A percentile compares a stretch with the other conserved stretches of the same genome.
These are phyloP conservation scores for Nephotettix cincticeps DNA, from an alignment of 1,140 invertebrate species.

Conservation along the genomic window DNA sequence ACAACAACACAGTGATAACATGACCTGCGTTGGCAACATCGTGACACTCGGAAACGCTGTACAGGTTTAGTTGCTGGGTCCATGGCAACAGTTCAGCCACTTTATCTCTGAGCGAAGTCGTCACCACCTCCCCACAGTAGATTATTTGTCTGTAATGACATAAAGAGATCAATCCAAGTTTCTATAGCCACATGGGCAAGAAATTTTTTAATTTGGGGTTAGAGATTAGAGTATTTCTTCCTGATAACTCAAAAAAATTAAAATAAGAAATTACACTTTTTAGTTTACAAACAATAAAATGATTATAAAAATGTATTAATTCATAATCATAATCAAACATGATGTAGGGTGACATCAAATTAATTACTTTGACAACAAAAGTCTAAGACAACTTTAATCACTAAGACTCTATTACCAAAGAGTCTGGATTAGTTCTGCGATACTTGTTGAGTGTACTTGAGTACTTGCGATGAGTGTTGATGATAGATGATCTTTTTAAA, in stretches of 20 bases:
- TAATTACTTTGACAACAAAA: no score
- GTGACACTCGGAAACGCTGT: slow-evolving; percentile 42
- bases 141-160: slow-evolving; percentile 39
- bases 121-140: slow-evolving; percentile 42
- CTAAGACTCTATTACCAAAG: no score
- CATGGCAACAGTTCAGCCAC: slow-evolving; percentile 35
- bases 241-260: not conserved
- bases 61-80: slow-evolving; percentile 41
- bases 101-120: slow-evolving; percentile 37
- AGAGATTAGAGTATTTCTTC: not conserved
- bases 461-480: no score
- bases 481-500: no score
- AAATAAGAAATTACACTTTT: not conserved
- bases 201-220: not conserved
- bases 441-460: no score
- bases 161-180: no score
- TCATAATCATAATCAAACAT: not conserved
- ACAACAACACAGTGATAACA: no score
- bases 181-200: no score
- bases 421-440: no score
- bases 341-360: no score
- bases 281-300: not conserved
- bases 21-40: slow-evolving; percentile 39
- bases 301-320: not conserved
- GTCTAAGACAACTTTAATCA: no score